phyloP scores from a whole-genome alignment of 2,113 vertebrate genomes.

The Calyptommatus sinebrachiatus region DNA sequence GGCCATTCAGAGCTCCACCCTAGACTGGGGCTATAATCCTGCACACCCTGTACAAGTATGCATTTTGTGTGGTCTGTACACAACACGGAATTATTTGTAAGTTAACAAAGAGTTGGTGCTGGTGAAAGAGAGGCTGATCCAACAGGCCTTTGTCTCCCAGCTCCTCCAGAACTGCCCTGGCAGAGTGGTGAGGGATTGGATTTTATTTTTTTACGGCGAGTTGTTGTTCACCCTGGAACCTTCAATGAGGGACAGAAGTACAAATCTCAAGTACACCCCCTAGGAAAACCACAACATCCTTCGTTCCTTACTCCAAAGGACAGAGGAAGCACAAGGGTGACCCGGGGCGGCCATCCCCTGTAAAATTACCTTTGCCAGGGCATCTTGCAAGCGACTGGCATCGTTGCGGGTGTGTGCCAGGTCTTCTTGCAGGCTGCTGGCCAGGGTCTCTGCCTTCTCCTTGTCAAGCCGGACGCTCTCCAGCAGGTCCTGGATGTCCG shows the following conservation, averaged over 20 bases:
- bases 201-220: no score
- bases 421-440: conserved; percentile 82
- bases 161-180: no score
- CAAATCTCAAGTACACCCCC: neutral
- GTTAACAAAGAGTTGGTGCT: neutral
- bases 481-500: conserved; percentile 88
- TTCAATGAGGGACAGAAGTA: no score
- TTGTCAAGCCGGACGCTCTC: conserved; percentile 88
- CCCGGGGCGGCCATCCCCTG: fast-evolving
- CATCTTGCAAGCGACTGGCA: conserved; percentile 81
- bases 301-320: neutral
- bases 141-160: neutral
- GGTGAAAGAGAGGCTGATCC: neutral
- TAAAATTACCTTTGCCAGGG: conserved; percentile 83
- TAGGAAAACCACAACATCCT: neutral
- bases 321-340: neutral
- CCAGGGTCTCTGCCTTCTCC: conserved; percentile 87
- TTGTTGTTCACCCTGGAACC: no score
- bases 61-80: no score
- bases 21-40: no score
- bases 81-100: neutral
- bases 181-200: no score
- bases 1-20: neutral
- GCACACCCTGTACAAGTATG: no score
- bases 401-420: conserved; percentile 83